Base-by-base conservation (phyloP, 2,888 invertebrate species). In the Oscheius sp. region DNA sequence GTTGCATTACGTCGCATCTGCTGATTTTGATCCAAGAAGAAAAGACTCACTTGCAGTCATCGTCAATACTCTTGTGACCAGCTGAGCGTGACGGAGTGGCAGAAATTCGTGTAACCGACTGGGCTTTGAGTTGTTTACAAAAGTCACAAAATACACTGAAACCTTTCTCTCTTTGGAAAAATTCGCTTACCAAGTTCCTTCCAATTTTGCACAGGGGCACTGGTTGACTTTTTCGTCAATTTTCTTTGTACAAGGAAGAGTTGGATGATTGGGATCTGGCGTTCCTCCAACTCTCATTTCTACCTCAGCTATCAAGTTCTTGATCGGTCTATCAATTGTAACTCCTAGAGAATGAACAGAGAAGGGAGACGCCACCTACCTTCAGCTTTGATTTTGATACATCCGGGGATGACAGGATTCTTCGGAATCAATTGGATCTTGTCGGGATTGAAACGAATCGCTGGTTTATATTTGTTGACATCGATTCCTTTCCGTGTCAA, bases 161-260 rank as follows among this genome's bases (percentile, higher is more conserved):
- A 64, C 27, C 34, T 3, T 5, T 17, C 8, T n/a, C 31, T 29
- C 31, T 3, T 8, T 3, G 1, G 33, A 33, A 53, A 5, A 29
- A 6, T 55, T 10, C n/a, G 15, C 57, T 37, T 65, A 85, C 85
- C 85, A 85, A 29, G 85, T 80, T 58, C 84, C 84, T 53, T 85
- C 85, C n/a, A 83, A 68, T 52, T 86, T 84, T 6, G 85, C 83
- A 53, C 85, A 85, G 1, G 85, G 85, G 52, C 85, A 85, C 61
- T 84, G 84, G 57, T 85, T 85, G 12, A 86, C 85, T 63, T 83
- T 85, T 34, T 85, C 84, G 63, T 85, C 85, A 65, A 85, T 82
- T 65, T 86, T 85, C 72, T 86, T 85, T 10, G 79, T 80, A 64
- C 85, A 85, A 20, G 85, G 85, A 27, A 85, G 72, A 8, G 85